Evolutionary conservation across 2,113 vertebrate species (phyloP).

Genomic region (Helogale parvula): DNA sequence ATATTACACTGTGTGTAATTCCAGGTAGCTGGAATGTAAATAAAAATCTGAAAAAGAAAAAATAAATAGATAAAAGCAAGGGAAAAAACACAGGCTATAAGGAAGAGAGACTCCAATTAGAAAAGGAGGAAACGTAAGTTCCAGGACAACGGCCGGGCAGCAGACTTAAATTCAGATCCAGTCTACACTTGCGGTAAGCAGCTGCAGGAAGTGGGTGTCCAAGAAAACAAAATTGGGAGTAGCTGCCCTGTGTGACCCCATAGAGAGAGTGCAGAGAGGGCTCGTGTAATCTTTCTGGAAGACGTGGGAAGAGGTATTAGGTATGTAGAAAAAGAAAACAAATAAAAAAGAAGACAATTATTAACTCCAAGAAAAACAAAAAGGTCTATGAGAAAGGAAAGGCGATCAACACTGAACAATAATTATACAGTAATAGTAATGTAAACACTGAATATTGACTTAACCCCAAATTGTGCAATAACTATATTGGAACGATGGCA

Average conservation of each 20-base stretch:
- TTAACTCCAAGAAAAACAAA: slow-evolving; percentile 19
- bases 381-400: not conserved
- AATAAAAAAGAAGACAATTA: not conserved
- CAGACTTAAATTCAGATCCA: not conserved
- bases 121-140: not conserved
- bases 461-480: not conserved
- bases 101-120: not conserved
- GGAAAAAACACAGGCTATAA: not conserved
- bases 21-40: not conserved
- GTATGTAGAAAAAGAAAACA: not conserved
- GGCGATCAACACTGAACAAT: not conserved
- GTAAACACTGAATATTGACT: not conserved
- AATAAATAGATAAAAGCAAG: not conserved
- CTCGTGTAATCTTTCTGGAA: not conserved
- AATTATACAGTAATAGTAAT: not conserved
- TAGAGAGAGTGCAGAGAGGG: not conserved
- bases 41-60: not conserved
- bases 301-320: not conserved
- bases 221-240: not conserved
- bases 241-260: not conserved
- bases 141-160: not conserved
- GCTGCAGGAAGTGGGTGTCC: not conserved
- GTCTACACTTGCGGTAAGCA: not conserved
- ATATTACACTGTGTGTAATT: not conserved
- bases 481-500: not conserved